phyloP scores from a whole-genome alignment of 2,113 vertebrate genomes.

The Psilopsiagon aurifrons region DNA sequence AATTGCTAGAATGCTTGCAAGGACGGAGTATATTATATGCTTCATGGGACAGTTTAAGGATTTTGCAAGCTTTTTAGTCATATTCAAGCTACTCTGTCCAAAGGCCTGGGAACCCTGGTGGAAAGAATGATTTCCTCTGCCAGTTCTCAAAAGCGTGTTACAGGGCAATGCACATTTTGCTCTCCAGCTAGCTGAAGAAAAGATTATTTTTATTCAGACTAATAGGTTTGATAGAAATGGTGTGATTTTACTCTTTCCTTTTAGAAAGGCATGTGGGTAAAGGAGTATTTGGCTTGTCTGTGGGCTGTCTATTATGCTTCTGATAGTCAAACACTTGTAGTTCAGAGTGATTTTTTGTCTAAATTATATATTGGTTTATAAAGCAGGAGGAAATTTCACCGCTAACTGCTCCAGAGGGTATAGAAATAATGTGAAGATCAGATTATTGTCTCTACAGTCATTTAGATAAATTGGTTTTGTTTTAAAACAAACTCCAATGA shows the following conservation, averaged over 20 bases:
- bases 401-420: background rate
- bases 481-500: background rate
- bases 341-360: constrained; percentile 2
- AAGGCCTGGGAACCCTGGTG: background rate
- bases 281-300: background rate
- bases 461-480: constrained; percentile 23
- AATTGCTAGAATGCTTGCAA: background rate
- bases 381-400: constrained; percentile 14
- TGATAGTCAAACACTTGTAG: background rate
- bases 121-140: background rate
- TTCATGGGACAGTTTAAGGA: background rate
- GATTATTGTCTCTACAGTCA: background rate
- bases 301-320: background rate
- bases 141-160: background rate
- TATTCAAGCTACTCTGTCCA: background rate
- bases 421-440: background rate
- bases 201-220: background rate
- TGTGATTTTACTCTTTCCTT: background rate
- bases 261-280: background rate
- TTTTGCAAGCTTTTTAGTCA: constrained; percentile 35
- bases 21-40: background rate
- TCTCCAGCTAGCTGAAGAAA: background rate
- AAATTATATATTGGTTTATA: constrained; percentile 24
- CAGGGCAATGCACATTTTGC: background rate
- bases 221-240: background rate